These are phyloP conservation scores for Prorops nasuta DNA, from an alignment of 1,140 invertebrate genomes.

Conservation along the genomic window DNA sequence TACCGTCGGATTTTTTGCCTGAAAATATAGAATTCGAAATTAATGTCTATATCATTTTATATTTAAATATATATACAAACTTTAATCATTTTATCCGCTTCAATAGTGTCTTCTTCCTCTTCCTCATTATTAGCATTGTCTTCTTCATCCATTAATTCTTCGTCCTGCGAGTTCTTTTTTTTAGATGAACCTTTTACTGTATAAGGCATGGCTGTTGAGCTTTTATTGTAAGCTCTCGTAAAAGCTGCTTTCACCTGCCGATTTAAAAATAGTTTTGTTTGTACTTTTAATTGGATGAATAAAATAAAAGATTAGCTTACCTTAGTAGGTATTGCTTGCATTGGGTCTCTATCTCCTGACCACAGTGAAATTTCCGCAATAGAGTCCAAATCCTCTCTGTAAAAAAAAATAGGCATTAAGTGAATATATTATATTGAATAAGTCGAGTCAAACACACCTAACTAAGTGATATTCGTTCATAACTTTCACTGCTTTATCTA, in stretches of 20 bases:
- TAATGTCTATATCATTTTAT: not conserved
- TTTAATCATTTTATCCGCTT: slow-evolving; percentile 79
- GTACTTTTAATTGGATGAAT: not conserved
- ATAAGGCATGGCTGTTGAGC: slow-evolving; percentile 70
- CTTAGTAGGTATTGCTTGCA: slow-evolving; percentile 76
- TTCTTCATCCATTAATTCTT: slow-evolving; percentile 61
- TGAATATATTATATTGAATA: slow-evolving; percentile 55
- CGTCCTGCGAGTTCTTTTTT: slow-evolving; percentile 54
- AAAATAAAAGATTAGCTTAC: slow-evolving; percentile 51
- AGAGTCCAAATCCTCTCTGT: slow-evolving; percentile 85
- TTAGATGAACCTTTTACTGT: slow-evolving; percentile 62
- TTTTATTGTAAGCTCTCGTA: slow-evolving; percentile 90
- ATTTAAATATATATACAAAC: slow-evolving; percentile 43
- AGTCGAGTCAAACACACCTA: slow-evolving; percentile 76
- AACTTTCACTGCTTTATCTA: slow-evolving; percentile 69
- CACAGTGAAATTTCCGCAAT: slow-evolving; percentile 82
- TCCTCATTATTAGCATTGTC: slow-evolving; percentile 68
- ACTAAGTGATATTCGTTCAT: slow-evolving; percentile 84
- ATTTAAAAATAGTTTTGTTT: slow-evolving; percentile 10
- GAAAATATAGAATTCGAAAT: slow-evolving; percentile 21
- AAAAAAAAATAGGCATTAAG: slow-evolving; percentile 11
- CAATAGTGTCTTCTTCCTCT: slow-evolving; percentile 64
- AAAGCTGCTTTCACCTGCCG: slow-evolving; percentile 84
- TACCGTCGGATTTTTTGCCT: slow-evolving; percentile 42
- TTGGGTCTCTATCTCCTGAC: slow-evolving; percentile 75